Conservation (phyloP, 2,113 vertebrate genomes). For the Tenebrosternarchus preto region DNA sequence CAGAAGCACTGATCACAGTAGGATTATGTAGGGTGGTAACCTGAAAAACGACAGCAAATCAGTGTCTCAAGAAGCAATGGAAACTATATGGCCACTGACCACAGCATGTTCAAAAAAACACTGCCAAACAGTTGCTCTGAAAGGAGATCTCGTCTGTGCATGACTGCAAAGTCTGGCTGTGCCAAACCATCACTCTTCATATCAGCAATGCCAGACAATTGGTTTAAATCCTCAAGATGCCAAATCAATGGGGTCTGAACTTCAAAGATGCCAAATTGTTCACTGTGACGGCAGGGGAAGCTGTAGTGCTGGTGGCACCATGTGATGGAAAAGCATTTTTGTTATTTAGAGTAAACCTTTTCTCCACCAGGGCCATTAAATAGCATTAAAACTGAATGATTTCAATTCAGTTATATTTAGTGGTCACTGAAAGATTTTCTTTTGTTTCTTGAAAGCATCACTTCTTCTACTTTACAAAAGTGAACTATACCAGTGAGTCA, state of each 20-base stretch:
- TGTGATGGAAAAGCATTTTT: not conserved
- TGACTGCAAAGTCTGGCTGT: conserved; percentile 7
- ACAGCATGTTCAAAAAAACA: conserved; percentile 16
- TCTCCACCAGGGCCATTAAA: not conserved
- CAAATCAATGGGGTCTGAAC: conserved; percentile 24
- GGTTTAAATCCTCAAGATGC: conserved; percentile 18
- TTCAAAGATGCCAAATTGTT: conserved; percentile 34
- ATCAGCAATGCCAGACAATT: conserved; percentile 36
- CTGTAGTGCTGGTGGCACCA: not conserved
- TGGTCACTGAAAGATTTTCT: not conserved
- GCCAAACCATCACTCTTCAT: conserved; percentile 30
- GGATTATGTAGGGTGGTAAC: not conserved
- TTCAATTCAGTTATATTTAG: not conserved
- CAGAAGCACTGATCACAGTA: not conserved
- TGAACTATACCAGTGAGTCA: no score
- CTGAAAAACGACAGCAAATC: not conserved
- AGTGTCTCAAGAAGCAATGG: not conserved
- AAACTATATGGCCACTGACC: conserved; percentile 17
- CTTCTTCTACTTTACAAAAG: not conserved
- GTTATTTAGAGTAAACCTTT: not conserved
- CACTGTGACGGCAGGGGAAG: not conserved
- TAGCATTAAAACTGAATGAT: not conserved
- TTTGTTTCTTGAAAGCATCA: not conserved
- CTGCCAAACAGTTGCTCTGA: conserved; percentile 34
- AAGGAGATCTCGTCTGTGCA: conserved; percentile 12